Evolutionary conservation across 64 coral and sea anemone genomes (phyloP).

Genomic region (Montipora foliosa): DNA sequence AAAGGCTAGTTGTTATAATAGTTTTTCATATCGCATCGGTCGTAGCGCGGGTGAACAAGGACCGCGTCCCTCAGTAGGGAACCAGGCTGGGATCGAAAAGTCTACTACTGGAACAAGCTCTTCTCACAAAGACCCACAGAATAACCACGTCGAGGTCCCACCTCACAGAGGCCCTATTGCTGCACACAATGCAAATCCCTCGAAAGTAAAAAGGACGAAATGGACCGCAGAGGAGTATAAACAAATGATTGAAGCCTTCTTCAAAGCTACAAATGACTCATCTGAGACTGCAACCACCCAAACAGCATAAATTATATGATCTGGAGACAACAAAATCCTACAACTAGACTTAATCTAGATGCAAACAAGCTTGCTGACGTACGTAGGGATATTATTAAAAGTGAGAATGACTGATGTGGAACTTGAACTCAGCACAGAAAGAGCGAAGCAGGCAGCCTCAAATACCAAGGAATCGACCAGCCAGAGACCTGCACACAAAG

Average conservation of each 20-base stretch:
- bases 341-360: no score
- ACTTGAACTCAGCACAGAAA: no score
- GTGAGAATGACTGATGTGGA: no score
- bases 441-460: no score
- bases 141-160: neutral
- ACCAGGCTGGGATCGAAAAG: constrained; percentile 45
- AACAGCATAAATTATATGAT: no score
- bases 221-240: constrained; percentile 54
- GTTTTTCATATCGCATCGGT: constrained; percentile 25
- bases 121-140: neutral
- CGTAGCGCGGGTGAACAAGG: constrained; percentile 58
- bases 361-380: no score
- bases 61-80: constrained; percentile 24
- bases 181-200: neutral
- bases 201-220: constrained; percentile 8
- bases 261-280: no score
- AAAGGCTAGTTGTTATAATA: neutral
- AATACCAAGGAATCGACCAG: no score
- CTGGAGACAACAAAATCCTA: no score
- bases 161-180: neutral
- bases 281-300: no score
- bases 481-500: no score
- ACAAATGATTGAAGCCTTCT: constrained; percentile 18
- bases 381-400: no score
- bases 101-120: constrained; percentile 46